Percentiles rank a stretch among this genome's conserved stretches.
These are phyloP conservation scores for Drosophila mauritiana DNA, from an alignment of 1,140 invertebrate genomes.

Conservation along the genomic window DNA sequence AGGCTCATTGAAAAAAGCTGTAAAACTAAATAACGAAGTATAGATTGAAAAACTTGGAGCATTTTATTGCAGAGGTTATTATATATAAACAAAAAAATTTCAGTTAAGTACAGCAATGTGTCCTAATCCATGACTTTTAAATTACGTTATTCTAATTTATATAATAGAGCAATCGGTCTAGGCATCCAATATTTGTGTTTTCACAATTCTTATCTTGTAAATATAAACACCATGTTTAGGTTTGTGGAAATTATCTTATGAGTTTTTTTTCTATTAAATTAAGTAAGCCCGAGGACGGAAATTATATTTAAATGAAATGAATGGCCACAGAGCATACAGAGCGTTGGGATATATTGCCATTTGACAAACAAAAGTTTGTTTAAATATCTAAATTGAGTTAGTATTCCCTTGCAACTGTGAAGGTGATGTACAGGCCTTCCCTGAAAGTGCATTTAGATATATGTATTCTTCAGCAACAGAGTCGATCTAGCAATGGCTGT, in stretches of 20 bases:
- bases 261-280: background rate
- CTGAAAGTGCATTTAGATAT: too few species aligned
- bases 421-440: too few species aligned
- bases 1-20: background rate
- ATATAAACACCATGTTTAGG: background rate
- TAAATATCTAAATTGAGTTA: too few species aligned
- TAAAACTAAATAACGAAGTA: conserved; percentile 42
- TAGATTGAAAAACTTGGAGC: background rate
- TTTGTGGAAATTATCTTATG: background rate
- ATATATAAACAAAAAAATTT: conserved; percentile 9
- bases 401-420: too few species aligned
- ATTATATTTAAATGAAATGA: background rate
- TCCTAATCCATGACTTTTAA: conserved; percentile 15
- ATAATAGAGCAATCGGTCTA: conserved; percentile 4
- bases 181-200: background rate
- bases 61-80: conserved; percentile 1
- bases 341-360: background rate
- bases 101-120: conserved; percentile 14
- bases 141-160: conserved; percentile 19
- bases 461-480: too few species aligned
- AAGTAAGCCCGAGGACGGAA: background rate
- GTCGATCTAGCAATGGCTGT: too few species aligned
- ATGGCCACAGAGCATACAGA: too few species aligned
- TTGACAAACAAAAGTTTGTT: background rate
- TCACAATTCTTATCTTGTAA: background rate